A percentile compares a stretch with the other conserved stretches of the same genome.
phyloP scores from a whole-genome alignment of 2,888 invertebrate species.

The Metellina segmentata region DNA sequence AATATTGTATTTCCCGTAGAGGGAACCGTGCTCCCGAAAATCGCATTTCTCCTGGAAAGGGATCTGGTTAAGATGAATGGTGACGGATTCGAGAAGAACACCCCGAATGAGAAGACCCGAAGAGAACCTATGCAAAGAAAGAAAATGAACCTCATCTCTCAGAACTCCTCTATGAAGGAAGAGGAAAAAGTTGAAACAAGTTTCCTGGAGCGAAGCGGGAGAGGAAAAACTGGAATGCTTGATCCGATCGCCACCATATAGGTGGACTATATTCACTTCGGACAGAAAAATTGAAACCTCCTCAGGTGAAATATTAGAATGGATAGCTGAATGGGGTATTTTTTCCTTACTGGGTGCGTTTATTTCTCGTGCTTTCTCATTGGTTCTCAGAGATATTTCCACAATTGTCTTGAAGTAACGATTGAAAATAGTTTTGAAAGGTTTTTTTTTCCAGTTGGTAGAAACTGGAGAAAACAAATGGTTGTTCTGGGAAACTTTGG shows the following conservation, averaged over 20 bases:
- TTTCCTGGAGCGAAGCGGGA: not conserved
- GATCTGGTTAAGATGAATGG: constrained; percentile 1
- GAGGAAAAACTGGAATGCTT: not conserved
- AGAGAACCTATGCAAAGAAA: not conserved
- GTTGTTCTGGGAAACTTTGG: not conserved
- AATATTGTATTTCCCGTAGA: not conserved
- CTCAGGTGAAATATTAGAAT: not conserved
- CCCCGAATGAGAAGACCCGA: not conserved
- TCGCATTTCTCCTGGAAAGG: not conserved
- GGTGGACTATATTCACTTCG: not conserved
- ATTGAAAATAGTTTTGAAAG: not conserved
- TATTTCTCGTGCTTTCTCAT: not conserved
- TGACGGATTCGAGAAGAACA: not conserved
- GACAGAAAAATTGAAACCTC: not conserved
- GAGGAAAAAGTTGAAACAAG: not conserved
- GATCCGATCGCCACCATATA: not conserved
- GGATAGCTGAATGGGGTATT: not conserved
- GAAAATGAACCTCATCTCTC: constrained; percentile 1
- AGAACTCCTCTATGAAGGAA: not conserved
- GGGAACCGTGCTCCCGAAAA: not conserved
- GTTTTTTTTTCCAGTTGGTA: not conserved
- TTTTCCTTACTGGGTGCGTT: not conserved
- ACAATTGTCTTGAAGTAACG: not conserved
- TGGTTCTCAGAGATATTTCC: not conserved
- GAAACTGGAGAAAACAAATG: not conserved